Percentiles rank a stretch among this genome's conserved stretches.
These are phyloP conservation scores for Lepidotrigona ventralis DNA, from an alignment of 1,140 invertebrate species.

Conservation along the genomic window DNA sequence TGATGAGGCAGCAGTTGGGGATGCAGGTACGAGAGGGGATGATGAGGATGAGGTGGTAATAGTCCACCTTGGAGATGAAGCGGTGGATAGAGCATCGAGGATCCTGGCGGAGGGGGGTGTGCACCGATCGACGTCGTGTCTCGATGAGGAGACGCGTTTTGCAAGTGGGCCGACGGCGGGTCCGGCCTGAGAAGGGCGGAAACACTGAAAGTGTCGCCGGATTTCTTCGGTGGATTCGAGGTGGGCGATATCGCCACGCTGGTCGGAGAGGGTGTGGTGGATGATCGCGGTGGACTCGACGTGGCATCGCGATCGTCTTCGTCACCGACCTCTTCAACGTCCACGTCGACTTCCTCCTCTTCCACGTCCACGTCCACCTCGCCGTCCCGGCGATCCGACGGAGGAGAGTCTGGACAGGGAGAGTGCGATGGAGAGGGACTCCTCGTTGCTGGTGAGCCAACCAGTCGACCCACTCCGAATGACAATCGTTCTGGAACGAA, in stretches of 20 bases:
- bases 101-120: conserved; percentile 55
- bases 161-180: conserved; percentile 82
- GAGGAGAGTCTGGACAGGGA: conserved; percentile 70
- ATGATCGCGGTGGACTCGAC: conserved; percentile 73
- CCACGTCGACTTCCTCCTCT: conserved; percentile 77
- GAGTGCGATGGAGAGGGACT: conserved; percentile 77
- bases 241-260: conserved; percentile 61
- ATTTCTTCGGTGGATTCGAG: conserved; percentile 76
- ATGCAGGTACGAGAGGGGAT: conserved; percentile 77
- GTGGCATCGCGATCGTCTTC: conserved; percentile 76
- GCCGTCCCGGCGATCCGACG: conserved; percentile 70
- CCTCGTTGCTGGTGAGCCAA: conserved; percentile 76
- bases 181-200: conserved; percentile 88
- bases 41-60: conserved; percentile 75
- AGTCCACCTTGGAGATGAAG: conserved; percentile 74
- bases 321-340: conserved; percentile 78
- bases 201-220: conserved; percentile 88
- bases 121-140: conserved; percentile 76
- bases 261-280: conserved; percentile 72
- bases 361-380: conserved; percentile 77
- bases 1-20: conserved; percentile 79
- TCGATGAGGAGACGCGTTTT: conserved; percentile 74
- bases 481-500: conserved; percentile 73
- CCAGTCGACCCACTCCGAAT: conserved; percentile 77
- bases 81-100: conserved; percentile 82